Evolutionary conservation across 92 coral and sea anemone genomes (phyloP), one percentile per base, ranked within the genome.

Genomic region (Epizoanthus scotinus): DNA sequence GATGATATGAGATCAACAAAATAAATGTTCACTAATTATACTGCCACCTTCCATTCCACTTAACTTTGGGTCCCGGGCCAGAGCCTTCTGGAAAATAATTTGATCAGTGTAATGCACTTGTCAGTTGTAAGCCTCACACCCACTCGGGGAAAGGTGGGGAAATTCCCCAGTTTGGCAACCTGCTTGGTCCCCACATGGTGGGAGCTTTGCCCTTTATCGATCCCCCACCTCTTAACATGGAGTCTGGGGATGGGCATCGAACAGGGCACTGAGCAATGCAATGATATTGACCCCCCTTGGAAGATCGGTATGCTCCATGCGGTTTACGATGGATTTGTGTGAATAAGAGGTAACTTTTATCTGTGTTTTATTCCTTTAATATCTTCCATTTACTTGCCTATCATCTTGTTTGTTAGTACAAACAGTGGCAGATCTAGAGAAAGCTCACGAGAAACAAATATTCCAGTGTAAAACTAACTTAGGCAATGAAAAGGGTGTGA

Each of bases 1-100:
- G 81, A 24, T 83, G 81, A 68, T 83, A 34, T 8, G 10, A 70
- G 26, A 24, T 77, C 10, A 29, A 8, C 18, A 28, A 17, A 75
- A 24, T 26, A 34, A 70, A 36, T 2, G 25, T 8, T 26, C 3
- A 15, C 9, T 14, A 15, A 9, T 27, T 9, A 40, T 49, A 40
- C 15, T n/a, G 14, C n/a, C 27, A 66, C 24, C 24, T 66, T 71
- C 28, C 8, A 21, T n/a, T n/a, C n/a, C n/a, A n/a, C n/a, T n/a
- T n/a, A n/a, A n/a, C n/a, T n/a, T n/a, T n/a, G n/a, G n/a, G n/a
- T n/a, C n/a, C n/a, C n/a, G n/a, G n/a, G n/a, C n/a, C n/a, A n/a
- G n/a, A n/a, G n/a, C n/a, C n/a, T n/a, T n/a, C n/a, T n/a, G n/a
- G n/a, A n/a, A n/a, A n/a, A n/a, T n/a, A n/a, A n/a, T n/a, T n/a